phyloP scores from a whole-genome alignment of 2,113 vertebrate species.

The Condylura cristata region DNA sequence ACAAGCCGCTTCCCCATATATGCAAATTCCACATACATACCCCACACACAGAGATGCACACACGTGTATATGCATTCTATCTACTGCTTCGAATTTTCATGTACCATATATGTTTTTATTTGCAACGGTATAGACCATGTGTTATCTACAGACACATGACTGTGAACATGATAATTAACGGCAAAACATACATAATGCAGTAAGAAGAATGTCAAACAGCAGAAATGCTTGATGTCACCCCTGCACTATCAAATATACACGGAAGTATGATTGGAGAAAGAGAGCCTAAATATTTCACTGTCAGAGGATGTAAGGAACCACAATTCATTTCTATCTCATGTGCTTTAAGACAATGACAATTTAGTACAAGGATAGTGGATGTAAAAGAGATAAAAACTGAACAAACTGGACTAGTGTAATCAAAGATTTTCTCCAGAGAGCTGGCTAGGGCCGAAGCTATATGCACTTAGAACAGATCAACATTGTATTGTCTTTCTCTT shows the following conservation, averaged over 20 bases:
- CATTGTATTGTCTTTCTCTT: conserved; percentile 84
- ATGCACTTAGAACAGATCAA: conserved; percentile 82
- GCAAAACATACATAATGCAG: conserved; percentile 69
- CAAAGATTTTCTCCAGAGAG: conserved; percentile 88
- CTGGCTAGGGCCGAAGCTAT: conserved; percentile 71
- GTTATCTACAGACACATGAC: accelerated
- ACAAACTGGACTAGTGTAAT: conserved; percentile 85
- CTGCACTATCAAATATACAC: conserved; percentile 87
- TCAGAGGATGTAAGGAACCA: conserved; percentile 88
- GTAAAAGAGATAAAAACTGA: conserved; percentile 90
- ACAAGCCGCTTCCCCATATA: background rate
- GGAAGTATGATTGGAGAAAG: conserved; percentile 93
- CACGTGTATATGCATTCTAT: background rate
- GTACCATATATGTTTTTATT: background rate
- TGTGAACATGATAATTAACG: conserved; percentile 54
- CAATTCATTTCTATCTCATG: conserved; percentile 93
- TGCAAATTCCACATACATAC: background rate
- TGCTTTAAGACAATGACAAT: conserved; percentile 94
- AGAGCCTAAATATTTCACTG: conserved; percentile 98
- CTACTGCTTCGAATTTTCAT: background rate
- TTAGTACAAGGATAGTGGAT: conserved; percentile 90
- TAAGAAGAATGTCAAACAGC: conserved; percentile 80
- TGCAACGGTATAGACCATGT: background rate
- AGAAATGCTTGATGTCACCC: conserved; percentile 86
- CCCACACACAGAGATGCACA: background rate